Evolutionary conservation across 2,797 vertebrate species (phyloP), one percentile per base, ranked within the genome.

Genomic region (Typhlichthys subterraneus): DNA sequence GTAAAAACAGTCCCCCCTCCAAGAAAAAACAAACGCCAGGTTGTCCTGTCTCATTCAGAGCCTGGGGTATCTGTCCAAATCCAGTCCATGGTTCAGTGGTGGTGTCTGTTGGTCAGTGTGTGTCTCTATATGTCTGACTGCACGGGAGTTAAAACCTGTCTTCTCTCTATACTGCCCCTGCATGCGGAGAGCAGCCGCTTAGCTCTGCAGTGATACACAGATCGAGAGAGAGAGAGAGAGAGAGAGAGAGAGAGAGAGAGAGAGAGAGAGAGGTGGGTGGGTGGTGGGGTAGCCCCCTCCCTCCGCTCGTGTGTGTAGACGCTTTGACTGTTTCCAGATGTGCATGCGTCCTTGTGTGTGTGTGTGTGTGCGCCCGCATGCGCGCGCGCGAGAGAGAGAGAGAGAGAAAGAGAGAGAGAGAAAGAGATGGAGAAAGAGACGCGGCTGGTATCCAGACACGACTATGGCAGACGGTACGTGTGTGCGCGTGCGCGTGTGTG

Each of bases 161-260:
- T 87, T 80, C 83, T 79, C 81, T 84, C 81, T 86, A 84, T 87
- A 83, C 90, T 90, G 90, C 89, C 87, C 85, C 86, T 88, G 89
- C 87, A 88, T 70, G 74, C 76, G 70, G 74, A 81, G 71, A 69
- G 72, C 69, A 75, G 67, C 76, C 59, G 87, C 85, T 89, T 86
- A 88, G 87, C 88, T 92, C 92, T 91, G 92, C 91, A 93, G 90
- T 93, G 88, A 90, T 89, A 88, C 86, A 19, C 80, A 64, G 69
- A 53, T 70, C 63, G 67, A 67, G 79, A 63, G 65, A 54, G 73
- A 61, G 76, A 61, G 71, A 63, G 68, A 59, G 73, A 65, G 78
- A 62, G 69, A 53, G 73, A 13, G 59, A 51, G 23, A 45, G 19
- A 87, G 85, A 53, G 61, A 59, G 73, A 65, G 78, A 62, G 69